These are phyloP conservation scores for Tryphoninae sp. DNA, from an alignment of 2,888 invertebrate species.

Conservation along the genomic window DNA sequence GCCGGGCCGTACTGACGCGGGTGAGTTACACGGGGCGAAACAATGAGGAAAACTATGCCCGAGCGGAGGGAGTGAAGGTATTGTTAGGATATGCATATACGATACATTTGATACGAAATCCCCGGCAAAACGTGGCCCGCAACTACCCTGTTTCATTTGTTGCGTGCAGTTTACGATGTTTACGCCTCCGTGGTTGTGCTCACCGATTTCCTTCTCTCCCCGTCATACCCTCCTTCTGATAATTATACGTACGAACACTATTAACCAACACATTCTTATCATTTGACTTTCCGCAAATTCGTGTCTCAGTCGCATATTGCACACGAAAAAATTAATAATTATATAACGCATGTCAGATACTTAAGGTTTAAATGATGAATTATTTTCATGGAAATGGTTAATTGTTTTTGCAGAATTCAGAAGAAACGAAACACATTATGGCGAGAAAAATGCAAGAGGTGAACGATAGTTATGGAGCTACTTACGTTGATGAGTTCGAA, in stretches of 20 bases:
- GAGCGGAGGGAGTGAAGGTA: slow-evolving; percentile 54
- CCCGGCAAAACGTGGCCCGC: slow-evolving; percentile 59
- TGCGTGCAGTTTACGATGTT: slow-evolving; percentile 37
- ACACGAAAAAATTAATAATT: background rate
- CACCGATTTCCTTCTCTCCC: slow-evolving; percentile 4
- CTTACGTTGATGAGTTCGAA: slow-evolving; percentile 95
- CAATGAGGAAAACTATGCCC: slow-evolving; percentile 46
- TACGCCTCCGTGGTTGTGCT: slow-evolving; percentile 31
- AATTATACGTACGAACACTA: slow-evolving; percentile 28
- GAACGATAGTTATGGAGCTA: slow-evolving; percentile 75
- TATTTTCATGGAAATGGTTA: slow-evolving; percentile 36
- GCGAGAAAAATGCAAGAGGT: background rate
- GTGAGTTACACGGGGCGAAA: slow-evolving; percentile 33
- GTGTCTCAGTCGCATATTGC: background rate
- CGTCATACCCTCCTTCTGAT: background rate
- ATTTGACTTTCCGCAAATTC: slow-evolving; percentile 25
- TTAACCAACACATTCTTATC: slow-evolving; percentile 26
- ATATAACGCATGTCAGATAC: background rate
- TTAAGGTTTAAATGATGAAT: background rate
- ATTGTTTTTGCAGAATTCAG: slow-evolving; percentile 6
- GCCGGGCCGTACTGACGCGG: slow-evolving; percentile 40
- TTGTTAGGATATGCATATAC: slow-evolving; percentile 37
- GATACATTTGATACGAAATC: slow-evolving; percentile 65
- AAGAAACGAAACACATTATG: background rate
- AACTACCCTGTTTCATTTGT: slow-evolving; percentile 68